Evolutionary conservation across 2,888 invertebrate genomes (phyloP), one percentile per base, ranked within the genome.

Genomic region (Microplitis manilae): DNA sequence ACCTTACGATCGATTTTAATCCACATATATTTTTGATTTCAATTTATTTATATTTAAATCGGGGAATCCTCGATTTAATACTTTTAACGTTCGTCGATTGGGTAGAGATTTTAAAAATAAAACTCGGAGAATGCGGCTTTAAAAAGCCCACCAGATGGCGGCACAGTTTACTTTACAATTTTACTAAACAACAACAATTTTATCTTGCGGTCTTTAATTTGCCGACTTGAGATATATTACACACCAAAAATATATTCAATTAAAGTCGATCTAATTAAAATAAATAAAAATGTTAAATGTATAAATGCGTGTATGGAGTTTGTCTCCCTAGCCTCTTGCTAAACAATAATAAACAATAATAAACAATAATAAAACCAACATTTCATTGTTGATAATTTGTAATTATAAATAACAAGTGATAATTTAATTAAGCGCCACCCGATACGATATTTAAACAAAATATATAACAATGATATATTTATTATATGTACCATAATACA

Each of bases 401-500:
- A 38, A 17, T 70, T 38, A 13, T 30, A 50, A 17, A 50, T 50
- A 50, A 50, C 50, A 50, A 30, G 20, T 17, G 41, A 73, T 72
- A 50, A 50, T 50, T 50, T 50, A 50, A 50, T 50, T 50, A 50
- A 50, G 50, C 41, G 50, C 41, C 68, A 50, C 70, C 60, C n/a
- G 30, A 30, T n/a, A 75, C 70, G 77, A 80, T 79, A 78, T 81
- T 81, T 80, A 79, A 79, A 80, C 72, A 77, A 77, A 76, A 72
- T 50, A 64, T 74, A 76, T 68, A 30, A 30, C 30, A 30, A 30
- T 13, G 50, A 50, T 50, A 50, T 50, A 50, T 50, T 50, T 50
- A 30, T 30, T 30, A 50, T 50, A 73, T 79, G 77, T 70, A 70
- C 69, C 75, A 76, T 77, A 70, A 88, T 88, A 88, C 86, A 84